phyloP scores from a whole-genome alignment of 2,113 vertebrate genomes.

The Clarias gariepinus region DNA sequence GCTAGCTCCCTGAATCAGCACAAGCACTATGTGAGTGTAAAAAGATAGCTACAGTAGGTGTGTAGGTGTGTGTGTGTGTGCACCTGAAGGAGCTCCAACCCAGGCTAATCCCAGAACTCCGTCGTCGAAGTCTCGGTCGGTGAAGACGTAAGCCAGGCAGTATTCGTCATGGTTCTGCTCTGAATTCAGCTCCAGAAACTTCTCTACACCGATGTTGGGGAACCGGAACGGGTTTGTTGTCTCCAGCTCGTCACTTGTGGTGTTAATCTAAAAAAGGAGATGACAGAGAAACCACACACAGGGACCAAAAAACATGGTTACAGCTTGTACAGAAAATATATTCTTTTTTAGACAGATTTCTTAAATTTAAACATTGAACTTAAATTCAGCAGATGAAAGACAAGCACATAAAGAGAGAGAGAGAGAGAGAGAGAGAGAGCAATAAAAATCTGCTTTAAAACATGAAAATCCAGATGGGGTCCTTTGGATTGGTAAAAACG shows the following conservation, averaged over 20 bases:
- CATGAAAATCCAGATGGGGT: not conserved
- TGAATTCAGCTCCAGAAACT: conserved; percentile 96
- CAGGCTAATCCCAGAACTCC: conserved; percentile 95
- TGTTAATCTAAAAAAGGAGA: conserved; percentile 82
- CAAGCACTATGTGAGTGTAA: not conserved
- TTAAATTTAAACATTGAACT: not conserved
- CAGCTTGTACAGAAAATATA: not conserved
- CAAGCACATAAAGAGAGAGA: not conserved
- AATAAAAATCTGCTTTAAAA: not conserved
- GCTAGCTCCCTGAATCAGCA: not conserved
- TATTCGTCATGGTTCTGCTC: conserved; percentile 99
- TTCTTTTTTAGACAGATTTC: not conserved
- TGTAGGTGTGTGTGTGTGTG: not conserved
- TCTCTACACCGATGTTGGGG: conserved; percentile 96
- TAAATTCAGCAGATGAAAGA: not conserved
- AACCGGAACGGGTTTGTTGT: conserved; percentile 93
- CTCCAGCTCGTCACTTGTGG: conserved; percentile 84
- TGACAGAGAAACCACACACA: not conserved
- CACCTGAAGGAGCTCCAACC: conserved; percentile 98
- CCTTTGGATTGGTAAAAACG: not conserved
- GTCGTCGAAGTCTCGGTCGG: conserved; percentile 97
- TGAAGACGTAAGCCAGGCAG: conserved; percentile 98
- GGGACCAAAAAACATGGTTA: not conserved
- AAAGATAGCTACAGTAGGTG: not conserved
- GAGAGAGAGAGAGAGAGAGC: too few relatives aligned